A percentile compares a stretch with the other conserved stretches of the same genome.
These are phyloP conservation scores for Anthopleura xanthogrammica DNA, from an alignment of 92 coral and sea anemone species.

Conservation along the genomic window DNA sequence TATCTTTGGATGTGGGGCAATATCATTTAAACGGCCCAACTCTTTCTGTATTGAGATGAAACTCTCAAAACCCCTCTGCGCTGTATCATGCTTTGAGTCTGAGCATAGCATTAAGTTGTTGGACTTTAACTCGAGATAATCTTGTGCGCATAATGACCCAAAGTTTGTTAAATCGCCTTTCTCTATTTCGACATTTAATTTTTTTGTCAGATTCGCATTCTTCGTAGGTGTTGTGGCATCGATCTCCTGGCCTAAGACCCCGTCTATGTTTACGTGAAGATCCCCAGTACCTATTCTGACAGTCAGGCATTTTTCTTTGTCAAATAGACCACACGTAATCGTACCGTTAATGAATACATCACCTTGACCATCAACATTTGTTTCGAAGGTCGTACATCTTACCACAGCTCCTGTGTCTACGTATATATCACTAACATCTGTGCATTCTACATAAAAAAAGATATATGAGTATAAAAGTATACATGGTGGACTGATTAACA, in stretches of 20 bases:
- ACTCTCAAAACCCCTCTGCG: conserved; percentile 53
- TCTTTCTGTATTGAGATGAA: conserved; percentile 53
- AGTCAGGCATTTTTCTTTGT: conserved; percentile 36
- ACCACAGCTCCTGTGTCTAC: conserved; percentile 55
- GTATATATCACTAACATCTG: conserved; percentile 38
- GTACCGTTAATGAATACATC: conserved; percentile 59
- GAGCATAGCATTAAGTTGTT: conserved; percentile 49
- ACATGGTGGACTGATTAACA: too few relatives aligned
- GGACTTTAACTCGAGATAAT: conserved; percentile 32
- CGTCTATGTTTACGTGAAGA: conserved; percentile 48
- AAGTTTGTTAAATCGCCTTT: conserved; percentile 62
- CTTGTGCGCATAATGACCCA: conserved; percentile 47
- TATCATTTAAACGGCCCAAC: conserved; percentile 36
- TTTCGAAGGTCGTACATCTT: conserved; percentile 37
- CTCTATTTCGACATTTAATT: conserved; percentile 39
- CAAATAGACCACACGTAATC: conserved; percentile 35
- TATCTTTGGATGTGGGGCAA: conserved; percentile 34
- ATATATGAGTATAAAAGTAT: not conserved
- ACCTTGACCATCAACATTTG: conserved; percentile 21
- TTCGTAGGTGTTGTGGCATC: conserved; percentile 19
- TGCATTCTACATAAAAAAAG: conserved; percentile 35
- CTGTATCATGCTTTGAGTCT: conserved; percentile 60
- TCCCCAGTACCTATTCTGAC: conserved; percentile 41
- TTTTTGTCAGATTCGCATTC: conserved; percentile 33
- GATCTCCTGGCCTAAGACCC: conserved; percentile 43